Conservation (phyloP, 2,797 vertebrate genomes). For the Odontamblyopus lacepedii region DNA sequence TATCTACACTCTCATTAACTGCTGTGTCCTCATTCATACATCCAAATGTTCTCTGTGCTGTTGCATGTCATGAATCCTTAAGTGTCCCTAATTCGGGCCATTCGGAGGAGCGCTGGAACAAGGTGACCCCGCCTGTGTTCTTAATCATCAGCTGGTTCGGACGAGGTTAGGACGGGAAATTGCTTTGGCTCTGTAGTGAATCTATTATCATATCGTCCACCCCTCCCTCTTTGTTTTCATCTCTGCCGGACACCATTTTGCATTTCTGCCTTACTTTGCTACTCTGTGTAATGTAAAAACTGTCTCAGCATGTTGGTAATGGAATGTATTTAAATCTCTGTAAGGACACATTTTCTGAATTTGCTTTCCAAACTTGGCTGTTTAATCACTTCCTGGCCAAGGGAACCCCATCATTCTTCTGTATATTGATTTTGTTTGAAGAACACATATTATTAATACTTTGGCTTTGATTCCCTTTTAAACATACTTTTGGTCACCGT, state of each 20-base stretch:
- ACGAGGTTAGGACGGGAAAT: conserved; percentile 72
- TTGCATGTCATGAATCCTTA: conserved; percentile 68
- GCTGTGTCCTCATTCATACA: conserved; percentile 33
- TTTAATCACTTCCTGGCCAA: conserved; percentile 32
- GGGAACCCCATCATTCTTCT: conserved; percentile 14
- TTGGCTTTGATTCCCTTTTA: no score
- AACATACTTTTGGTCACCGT: no score
- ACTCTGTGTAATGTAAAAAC: conserved; percentile 55
- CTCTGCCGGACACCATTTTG: conserved; percentile 54
- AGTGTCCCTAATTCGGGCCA: conserved; percentile 61
- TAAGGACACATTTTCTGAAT: conserved; percentile 59
- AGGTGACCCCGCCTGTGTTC: conserved; percentile 70
- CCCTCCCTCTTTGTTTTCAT: conserved; percentile 55
- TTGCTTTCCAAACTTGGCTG: conserved; percentile 15
- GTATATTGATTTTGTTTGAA: conserved; percentile 14
- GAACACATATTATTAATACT: no score
- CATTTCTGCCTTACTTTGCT: conserved; percentile 46
- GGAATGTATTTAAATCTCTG: conserved; percentile 70
- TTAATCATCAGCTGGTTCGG: conserved; percentile 67
- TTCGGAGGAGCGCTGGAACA: conserved; percentile 37
- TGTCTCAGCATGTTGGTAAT: conserved; percentile 73
- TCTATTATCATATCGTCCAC: conserved; percentile 68
- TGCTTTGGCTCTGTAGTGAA: conserved; percentile 66
- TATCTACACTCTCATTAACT: conserved; percentile 47
- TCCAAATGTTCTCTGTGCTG: conserved; percentile 28